phyloP scores from a whole-genome alignment of 2,888 invertebrate genomes.

The Neoitamus cyanurus region DNA sequence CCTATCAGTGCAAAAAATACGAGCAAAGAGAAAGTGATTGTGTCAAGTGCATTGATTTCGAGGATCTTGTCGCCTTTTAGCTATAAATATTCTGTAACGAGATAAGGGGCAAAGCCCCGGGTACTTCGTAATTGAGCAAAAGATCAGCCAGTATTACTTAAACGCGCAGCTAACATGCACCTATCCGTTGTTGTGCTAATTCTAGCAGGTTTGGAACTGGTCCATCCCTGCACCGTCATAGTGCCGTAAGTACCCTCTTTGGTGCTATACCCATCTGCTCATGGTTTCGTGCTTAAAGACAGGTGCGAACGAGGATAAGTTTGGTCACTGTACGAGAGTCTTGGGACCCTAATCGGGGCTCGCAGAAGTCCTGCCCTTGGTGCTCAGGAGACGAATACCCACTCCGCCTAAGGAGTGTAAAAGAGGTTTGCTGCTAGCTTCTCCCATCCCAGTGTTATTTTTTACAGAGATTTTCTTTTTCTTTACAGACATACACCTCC shows the following conservation, averaged over 20 bases:
- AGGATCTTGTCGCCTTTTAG: not conserved
- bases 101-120: not conserved
- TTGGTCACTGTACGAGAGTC: not conserved
- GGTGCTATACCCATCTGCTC: not conserved
- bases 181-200: not conserved
- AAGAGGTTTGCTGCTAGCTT: not conserved
- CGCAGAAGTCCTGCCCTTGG: not conserved
- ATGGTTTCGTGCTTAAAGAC: not conserved
- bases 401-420: not conserved
- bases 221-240: not conserved
- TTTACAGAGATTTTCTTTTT: not conserved
- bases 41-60: slow-evolving; percentile 1
- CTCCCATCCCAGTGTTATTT: too few species aligned
- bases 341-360: not conserved
- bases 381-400: slow-evolving; percentile 14
- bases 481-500: slow-evolving; percentile 6
- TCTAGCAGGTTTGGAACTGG: not conserved
- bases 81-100: slow-evolving; percentile 13
- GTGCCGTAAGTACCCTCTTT: slow-evolving; percentile 5
- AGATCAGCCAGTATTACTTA: not conserved
- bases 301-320: slow-evolving; percentile 3
- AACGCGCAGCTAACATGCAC: slow-evolving; percentile 1
- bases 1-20: not conserved
- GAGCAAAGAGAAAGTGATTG: slow-evolving; percentile 14
- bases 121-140: not conserved